Conservation (phyloP, 2,797 vertebrate species). For the Rhinogobio ventralis region DNA sequence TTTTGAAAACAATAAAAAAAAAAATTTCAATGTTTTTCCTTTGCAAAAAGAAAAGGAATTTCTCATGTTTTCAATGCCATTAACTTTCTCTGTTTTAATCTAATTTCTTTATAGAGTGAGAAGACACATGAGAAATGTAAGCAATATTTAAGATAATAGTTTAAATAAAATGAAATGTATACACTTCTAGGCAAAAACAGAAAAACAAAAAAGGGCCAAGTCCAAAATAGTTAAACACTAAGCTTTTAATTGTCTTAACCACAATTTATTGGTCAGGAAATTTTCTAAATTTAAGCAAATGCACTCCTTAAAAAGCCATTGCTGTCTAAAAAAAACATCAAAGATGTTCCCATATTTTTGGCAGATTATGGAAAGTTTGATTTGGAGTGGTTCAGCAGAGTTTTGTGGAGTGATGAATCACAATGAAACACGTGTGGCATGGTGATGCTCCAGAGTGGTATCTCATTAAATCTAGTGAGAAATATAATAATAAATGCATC, state of each 20-base stretch:
- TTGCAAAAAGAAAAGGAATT: not conserved
- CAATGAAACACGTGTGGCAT: no score
- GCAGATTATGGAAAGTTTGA: not conserved
- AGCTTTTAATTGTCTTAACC: not conserved
- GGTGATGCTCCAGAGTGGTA: no score
- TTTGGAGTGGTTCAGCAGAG: not conserved
- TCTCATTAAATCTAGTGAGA: no score
- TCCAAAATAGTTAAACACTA: not conserved
- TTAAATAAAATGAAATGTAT: not conserved
- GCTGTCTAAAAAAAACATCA: no score
- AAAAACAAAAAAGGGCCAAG: not conserved
- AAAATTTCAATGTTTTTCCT: no score
- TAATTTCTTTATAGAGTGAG: constrained; percentile 86
- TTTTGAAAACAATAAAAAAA: not conserved
- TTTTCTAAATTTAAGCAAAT: not conserved
- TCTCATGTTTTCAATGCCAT: not conserved
- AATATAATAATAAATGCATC: no score
- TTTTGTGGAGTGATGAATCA: no score
- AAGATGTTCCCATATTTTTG: not conserved
- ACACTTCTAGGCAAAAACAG: not conserved
- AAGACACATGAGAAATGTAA: constrained; percentile 98
- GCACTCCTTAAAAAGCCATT: not conserved
- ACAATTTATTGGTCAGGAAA: not conserved
- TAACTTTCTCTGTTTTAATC: constrained; percentile 38
- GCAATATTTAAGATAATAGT: constrained; percentile 60